Evolutionary conservation across 2,797 vertebrate species (phyloP).

Genomic region (Heterohyrax brucei): DNA sequence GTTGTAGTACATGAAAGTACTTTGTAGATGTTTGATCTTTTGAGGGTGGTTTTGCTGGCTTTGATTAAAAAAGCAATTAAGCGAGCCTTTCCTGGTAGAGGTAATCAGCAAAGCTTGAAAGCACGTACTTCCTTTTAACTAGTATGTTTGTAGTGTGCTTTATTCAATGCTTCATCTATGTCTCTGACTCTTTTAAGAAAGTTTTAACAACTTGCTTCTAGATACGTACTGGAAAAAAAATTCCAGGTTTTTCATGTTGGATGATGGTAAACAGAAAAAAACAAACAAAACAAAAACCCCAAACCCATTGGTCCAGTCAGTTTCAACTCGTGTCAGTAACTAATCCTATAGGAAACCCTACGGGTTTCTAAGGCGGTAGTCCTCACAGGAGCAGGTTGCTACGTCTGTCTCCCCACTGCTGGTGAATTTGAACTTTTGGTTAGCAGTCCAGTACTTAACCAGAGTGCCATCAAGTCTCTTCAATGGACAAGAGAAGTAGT

Average conservation of each 20-base stretch:
- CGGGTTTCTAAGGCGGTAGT: no score
- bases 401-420: no score
- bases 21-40: slow-evolving; percentile 78
- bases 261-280: no score
- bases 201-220: slow-evolving; percentile 54
- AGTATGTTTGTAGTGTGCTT: not conserved
- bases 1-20: slow-evolving; percentile 43
- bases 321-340: no score
- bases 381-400: no score
- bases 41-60: slow-evolving; percentile 59
- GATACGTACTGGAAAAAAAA: not conserved
- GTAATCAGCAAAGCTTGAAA: slow-evolving; percentile 71
- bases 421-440: no score
- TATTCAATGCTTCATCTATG: no score
- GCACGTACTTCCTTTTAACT: slow-evolving; percentile 27
- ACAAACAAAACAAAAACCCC: no score
- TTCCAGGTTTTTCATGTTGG: not conserved
- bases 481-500: not conserved
- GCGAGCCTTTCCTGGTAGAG: slow-evolving; percentile 65
- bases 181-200: not conserved
- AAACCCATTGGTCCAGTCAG: no score
- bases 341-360: no score
- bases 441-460: no score
- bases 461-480: no score
- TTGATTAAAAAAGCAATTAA: slow-evolving; percentile 71